Percentiles rank a stretch among this genome's conserved stretches.
These are phyloP conservation scores for Mythimna pallens DNA, from an alignment of 2,888 invertebrate genomes.

Conservation along the genomic window DNA sequence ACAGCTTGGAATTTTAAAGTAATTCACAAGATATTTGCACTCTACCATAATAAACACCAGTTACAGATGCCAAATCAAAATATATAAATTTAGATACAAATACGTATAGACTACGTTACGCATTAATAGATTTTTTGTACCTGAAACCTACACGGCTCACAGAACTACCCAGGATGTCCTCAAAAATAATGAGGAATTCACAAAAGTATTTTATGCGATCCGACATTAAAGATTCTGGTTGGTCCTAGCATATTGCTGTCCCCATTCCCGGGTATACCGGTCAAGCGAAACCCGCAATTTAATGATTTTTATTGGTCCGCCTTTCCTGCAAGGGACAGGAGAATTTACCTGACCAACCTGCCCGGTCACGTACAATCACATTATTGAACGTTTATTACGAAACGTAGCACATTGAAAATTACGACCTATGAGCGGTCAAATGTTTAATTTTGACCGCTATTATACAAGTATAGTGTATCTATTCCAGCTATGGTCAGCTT, in stretches of 20 bases:
- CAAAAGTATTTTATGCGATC: slow-evolving; percentile 62
- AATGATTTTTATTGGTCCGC: slow-evolving; percentile 84
- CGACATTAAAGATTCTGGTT: slow-evolving; percentile 74
- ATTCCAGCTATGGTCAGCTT: slow-evolving; percentile 35
- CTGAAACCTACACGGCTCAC: slow-evolving; percentile 24
- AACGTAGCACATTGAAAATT: slow-evolving; percentile 76
- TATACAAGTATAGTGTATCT: slow-evolving; percentile 35
- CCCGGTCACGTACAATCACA: slow-evolving; percentile 77
- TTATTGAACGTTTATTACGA: slow-evolving; percentile 84
- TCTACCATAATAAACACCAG: no score
- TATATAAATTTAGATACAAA: background rate
- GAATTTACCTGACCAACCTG: slow-evolving; percentile 80
- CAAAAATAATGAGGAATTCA: slow-evolving; percentile 52
- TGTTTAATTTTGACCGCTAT: slow-evolving; percentile 66
- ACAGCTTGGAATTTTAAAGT: no score
- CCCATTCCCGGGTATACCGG: slow-evolving; percentile 66
- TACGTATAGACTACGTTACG: background rate
- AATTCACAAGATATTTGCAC: no score
- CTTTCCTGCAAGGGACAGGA: slow-evolving; percentile 78
- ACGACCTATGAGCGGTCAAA: slow-evolving; percentile 65
- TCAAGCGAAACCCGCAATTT: slow-evolving; percentile 79
- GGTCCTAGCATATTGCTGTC: slow-evolving; percentile 76
- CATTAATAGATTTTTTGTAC: background rate
- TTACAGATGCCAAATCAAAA: no score
- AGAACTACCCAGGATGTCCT: slow-evolving; percentile 44